A percentile compares a stretch with the other conserved stretches of the same genome.
Evolutionary conservation across 2,113 vertebrate genomes (phyloP).

Genomic region (Esox niger): DNA sequence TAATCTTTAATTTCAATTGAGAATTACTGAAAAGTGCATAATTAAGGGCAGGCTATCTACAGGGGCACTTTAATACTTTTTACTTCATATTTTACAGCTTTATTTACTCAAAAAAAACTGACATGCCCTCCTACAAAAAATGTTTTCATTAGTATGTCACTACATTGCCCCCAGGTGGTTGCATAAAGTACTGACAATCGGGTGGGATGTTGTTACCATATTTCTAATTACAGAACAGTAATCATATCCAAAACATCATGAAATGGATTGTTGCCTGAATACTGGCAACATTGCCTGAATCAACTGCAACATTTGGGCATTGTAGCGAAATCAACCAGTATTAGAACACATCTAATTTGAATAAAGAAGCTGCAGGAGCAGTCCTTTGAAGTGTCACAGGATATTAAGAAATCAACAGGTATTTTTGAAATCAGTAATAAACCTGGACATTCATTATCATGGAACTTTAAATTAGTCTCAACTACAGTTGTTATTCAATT

Average conservation of each 20-base stretch:
- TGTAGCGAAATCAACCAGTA: not conserved
- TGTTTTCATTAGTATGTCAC: conserved; percentile 26
- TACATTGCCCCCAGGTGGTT: conserved; percentile 32
- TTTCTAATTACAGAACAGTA: not conserved
- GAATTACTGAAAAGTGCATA: conserved; percentile 60
- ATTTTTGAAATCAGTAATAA: too few species aligned
- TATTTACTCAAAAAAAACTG: too few species aligned
- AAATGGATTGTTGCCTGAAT: not conserved
- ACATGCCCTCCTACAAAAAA: conserved; percentile 35
- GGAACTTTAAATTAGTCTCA: not conserved
- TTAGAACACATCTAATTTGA: not conserved
- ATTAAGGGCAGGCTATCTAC: conserved; percentile 54
- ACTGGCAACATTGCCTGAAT: not conserved
- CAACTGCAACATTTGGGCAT: not conserved
- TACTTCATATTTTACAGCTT: too few species aligned
- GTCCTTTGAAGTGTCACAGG: not conserved
- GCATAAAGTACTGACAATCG: not conserved
- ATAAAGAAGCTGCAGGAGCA: not conserved
- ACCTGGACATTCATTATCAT: not conserved
- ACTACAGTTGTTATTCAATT: not conserved
- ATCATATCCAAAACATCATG: not conserved
- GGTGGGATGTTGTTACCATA: too few species aligned
- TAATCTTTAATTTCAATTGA: conserved; percentile 2
- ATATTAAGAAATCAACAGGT: not conserved
- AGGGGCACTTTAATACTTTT: conserved; percentile 70